phyloP scores from a whole-genome alignment of 2,113 vertebrate genomes.

The Atherinomorus stipes region DNA sequence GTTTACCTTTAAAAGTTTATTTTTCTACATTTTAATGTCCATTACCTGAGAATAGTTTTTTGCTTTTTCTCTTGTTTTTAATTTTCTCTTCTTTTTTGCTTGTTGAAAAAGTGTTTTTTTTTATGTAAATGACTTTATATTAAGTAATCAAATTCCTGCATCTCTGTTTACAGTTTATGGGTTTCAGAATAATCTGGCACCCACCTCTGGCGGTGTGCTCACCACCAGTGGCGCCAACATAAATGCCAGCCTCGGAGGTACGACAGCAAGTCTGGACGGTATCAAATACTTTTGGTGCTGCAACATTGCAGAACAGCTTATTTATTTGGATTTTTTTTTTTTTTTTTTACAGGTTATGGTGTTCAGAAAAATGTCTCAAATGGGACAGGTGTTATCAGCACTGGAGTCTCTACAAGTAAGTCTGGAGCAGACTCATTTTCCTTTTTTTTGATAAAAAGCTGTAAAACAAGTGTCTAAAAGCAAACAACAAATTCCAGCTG shows the following conservation, averaged over 20 bases:
- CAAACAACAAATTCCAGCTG: not conserved
- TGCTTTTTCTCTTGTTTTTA: no score
- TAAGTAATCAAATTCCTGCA: not conserved
- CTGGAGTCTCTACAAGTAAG: conserved; percentile 67
- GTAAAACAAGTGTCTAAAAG: not conserved
- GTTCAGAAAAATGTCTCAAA: conserved; percentile 76
- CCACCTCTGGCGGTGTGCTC: conserved; percentile 59
- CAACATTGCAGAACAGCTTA: not conserved
- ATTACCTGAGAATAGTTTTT: no score
- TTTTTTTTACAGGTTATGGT: conserved; percentile 65
- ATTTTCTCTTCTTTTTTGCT: no score
- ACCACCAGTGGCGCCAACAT: conserved; percentile 68
- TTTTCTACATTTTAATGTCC: no score
- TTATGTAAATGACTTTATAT: not conserved
- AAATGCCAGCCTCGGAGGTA: conserved; percentile 59
- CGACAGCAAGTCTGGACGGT: not conserved
- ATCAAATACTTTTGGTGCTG: not conserved
- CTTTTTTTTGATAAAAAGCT: not conserved
- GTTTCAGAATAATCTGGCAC: conserved; percentile 79
- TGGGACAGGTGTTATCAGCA: conserved; percentile 32
- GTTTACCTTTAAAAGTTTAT: no score
- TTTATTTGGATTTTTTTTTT: not conserved
- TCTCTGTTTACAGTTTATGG: conserved; percentile 72
- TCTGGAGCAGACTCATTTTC: not conserved
- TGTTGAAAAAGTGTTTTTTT: no score